Percentiles rank a stretch among this genome's conserved stretches.
Evolutionary conservation across 2,888 invertebrate genomes (phyloP).

Genomic region (Cosmorhoe ocellata): DNA sequence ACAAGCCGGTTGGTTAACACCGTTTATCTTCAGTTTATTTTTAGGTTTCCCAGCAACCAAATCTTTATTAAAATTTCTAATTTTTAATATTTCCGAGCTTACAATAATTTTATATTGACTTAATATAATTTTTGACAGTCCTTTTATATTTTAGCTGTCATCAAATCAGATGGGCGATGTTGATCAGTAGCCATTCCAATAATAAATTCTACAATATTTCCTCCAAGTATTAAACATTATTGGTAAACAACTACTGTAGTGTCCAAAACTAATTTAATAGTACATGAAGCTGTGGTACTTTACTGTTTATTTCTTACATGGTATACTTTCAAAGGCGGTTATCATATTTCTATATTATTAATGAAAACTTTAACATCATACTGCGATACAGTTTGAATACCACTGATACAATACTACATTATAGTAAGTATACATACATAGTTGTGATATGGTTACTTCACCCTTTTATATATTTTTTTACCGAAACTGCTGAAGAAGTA

Average conservation of each 20-base stretch:
- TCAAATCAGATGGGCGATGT: too few species aligned
- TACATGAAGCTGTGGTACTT: constrained; percentile 14
- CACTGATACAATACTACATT: constrained; percentile 55
- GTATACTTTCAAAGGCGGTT: constrained; percentile 38
- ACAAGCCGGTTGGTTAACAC: too few species aligned
- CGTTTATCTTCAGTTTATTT: too few species aligned
- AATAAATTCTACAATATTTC: not conserved
- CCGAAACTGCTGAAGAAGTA: constrained; percentile 7
- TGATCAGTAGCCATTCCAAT: not conserved
- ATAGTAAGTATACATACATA: constrained; percentile 67
- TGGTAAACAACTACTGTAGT: not conserved
- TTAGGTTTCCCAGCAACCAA: too few species aligned
- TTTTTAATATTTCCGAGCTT: too few species aligned
- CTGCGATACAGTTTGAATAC: constrained; percentile 56
- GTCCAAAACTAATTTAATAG: constrained; percentile 10
- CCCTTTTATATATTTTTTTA: constrained; percentile 43
- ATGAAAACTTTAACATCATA: constrained; percentile 43
- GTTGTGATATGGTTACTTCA: constrained; percentile 76
- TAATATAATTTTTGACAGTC: too few species aligned
- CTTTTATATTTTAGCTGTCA: not conserved
- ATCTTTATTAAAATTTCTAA: too few species aligned
- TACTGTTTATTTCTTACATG: constrained; percentile 26
- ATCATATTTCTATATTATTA: constrained; percentile 29
- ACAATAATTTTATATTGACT: too few species aligned
- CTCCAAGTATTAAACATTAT: not conserved